These are phyloP conservation scores for Idaea dimidiata DNA, from an alignment of 2,888 invertebrate genomes.

Conservation along the genomic window DNA sequence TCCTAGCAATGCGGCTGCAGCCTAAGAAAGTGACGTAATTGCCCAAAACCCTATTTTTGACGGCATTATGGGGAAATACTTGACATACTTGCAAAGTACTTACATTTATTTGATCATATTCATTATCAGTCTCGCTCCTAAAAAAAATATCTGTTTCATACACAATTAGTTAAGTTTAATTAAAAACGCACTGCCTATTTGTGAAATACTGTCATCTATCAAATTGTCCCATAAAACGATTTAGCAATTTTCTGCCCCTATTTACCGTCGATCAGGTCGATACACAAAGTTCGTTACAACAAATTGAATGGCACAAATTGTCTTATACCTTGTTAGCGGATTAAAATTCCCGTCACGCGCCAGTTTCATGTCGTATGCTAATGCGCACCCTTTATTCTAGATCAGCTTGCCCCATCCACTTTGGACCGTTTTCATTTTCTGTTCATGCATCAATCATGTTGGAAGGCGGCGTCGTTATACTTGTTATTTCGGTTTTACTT, in stretches of 20 bases:
- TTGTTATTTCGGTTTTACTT: background rate
- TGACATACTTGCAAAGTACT: too few relatives aligned
- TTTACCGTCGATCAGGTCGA: background rate
- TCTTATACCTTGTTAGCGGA: background rate
- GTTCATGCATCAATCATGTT: conserved; percentile 22
- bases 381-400: conserved; percentile 17
- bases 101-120: too few relatives aligned
- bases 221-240: background rate
- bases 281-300: background rate
- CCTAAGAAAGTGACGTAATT: too few relatives aligned
- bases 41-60: too few relatives aligned
- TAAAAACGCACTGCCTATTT: too few relatives aligned
- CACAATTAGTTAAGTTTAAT: too few relatives aligned
- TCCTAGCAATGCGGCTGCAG: too few relatives aligned
- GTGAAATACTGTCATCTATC: too few relatives aligned
- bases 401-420: conserved; percentile 13
- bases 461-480: conserved; percentile 6
- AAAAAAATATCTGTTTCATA: too few relatives aligned
- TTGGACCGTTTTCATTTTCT: conserved; percentile 20
- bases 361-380: conserved; percentile 22
- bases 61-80: too few relatives aligned
- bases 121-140: too few relatives aligned
- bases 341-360: conserved; percentile 17
- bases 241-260: background rate
- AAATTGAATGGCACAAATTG: conserved; percentile 1